Percentiles rank a stretch among this genome's conserved stretches.
Evolutionary conservation across 64 coral and sea anemone species (phyloP).

Genomic region (Porites australiensis): DNA sequence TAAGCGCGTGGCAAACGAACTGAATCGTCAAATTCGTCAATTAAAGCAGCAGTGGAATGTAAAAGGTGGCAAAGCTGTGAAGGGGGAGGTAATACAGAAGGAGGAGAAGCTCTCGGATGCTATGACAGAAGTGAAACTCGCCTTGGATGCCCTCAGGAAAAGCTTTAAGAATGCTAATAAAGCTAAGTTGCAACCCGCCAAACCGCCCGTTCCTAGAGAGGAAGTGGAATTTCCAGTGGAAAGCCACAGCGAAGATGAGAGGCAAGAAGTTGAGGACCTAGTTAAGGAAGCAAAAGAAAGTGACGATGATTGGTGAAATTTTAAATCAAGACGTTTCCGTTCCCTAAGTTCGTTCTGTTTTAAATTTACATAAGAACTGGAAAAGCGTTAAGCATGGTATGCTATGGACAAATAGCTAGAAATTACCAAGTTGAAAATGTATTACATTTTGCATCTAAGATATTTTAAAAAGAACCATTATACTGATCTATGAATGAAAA

Average conservation of each 20-base stretch:
- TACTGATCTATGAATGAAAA: too few relatives aligned
- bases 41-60: slow-evolving; percentile 20
- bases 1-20: slow-evolving; percentile 11
- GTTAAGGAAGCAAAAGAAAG: neutral
- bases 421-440: too few relatives aligned
- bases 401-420: too few relatives aligned
- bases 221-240: neutral
- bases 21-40: slow-evolving; percentile 36
- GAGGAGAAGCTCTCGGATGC: slow-evolving; percentile 36
- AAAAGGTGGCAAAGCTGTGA: slow-evolving; percentile 21
- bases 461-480: too few relatives aligned
- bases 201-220: neutral
- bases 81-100: slow-evolving; percentile 13
- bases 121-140: slow-evolving; percentile 54
- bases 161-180: slow-evolving; percentile 19
- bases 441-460: too few relatives aligned
- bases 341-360: too few relatives aligned
- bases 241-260: neutral
- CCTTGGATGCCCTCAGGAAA: slow-evolving; percentile 50
- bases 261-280: neutral
- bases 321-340: too few relatives aligned
- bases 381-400: too few relatives aligned
- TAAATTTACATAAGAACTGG: too few relatives aligned
- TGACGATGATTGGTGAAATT: neutral
- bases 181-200: neutral